phyloP scores from a whole-genome alignment of 2,113 vertebrate genomes.

The Noturus placidus region DNA sequence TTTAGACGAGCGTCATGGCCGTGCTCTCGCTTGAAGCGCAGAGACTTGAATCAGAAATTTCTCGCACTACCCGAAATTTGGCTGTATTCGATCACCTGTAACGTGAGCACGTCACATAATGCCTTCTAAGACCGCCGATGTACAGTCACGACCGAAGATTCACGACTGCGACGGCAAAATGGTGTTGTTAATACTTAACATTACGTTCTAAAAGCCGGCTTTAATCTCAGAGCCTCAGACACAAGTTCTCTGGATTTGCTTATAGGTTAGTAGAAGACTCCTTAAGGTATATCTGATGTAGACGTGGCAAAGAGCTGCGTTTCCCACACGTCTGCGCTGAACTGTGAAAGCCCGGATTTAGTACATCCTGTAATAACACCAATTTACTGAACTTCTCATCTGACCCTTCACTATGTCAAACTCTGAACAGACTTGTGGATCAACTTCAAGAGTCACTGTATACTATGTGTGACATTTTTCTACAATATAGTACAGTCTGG shows the following conservation, averaged over 20 bases:
- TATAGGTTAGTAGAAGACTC: not conserved
- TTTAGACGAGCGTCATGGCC: not conserved
- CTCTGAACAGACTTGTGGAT: not conserved
- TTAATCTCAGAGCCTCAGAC: not conserved
- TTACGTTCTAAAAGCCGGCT: not conserved
- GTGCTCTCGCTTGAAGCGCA: not conserved
- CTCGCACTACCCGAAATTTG: not conserved
- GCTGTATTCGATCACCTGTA: not conserved
- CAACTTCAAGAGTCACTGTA: not conserved
- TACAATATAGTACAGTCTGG: not conserved
- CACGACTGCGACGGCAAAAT: not conserved
- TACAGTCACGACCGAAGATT: not conserved
- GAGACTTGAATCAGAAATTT: not conserved
- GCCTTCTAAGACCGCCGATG: not conserved
- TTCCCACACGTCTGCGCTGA: constrained; percentile 14
- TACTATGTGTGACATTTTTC: not conserved
- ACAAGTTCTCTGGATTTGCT: not conserved
- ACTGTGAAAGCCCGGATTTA: not conserved
- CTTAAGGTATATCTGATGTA: not conserved
- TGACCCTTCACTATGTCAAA: not conserved
- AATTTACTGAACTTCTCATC: not conserved
- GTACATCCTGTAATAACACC: not conserved
- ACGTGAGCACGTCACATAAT: too few species aligned
- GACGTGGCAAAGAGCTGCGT: not conserved
- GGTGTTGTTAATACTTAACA: not conserved